Evolutionary conservation across 2,113 vertebrate genomes (phyloP).

Genomic region (Formicarius rufipectus): DNA sequence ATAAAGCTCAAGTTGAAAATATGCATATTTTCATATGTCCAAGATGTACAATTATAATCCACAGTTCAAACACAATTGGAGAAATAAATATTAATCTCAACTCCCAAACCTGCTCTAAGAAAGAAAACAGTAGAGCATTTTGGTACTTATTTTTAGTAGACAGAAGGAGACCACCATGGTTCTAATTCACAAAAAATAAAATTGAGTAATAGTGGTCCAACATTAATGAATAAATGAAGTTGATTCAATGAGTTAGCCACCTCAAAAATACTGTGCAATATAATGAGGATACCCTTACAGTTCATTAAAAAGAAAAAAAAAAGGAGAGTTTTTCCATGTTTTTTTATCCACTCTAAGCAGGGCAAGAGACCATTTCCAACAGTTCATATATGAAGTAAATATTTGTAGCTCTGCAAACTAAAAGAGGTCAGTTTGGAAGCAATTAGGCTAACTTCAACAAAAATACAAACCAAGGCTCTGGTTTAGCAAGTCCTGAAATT

Average conservation of each 20-base stretch:
- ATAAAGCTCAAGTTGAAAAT: neutral
- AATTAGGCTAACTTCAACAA: neutral
- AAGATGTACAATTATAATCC: neutral
- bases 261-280: neutral
- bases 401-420: neutral
- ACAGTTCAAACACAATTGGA: neutral
- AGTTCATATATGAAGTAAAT: neutral
- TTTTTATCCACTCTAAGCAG: neutral
- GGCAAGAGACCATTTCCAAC: neutral
- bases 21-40: neutral
- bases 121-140: neutral
- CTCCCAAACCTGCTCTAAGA: neutral
- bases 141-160: neutral
- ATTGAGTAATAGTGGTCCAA: neutral
- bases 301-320: neutral
- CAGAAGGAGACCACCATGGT: neutral
- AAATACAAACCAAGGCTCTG: neutral
- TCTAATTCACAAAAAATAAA: neutral
- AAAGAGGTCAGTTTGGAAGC: neutral
- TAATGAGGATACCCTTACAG: neutral
- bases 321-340: neutral
- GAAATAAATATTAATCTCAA: neutral
- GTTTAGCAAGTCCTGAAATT: neutral
- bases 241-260: neutral
- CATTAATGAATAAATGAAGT: neutral